A percentile compares a stretch with the other conserved stretches of the same genome.
Conservation (phyloP, 2,113 vertebrate genomes). For the Actenoides hombroni region DNA sequence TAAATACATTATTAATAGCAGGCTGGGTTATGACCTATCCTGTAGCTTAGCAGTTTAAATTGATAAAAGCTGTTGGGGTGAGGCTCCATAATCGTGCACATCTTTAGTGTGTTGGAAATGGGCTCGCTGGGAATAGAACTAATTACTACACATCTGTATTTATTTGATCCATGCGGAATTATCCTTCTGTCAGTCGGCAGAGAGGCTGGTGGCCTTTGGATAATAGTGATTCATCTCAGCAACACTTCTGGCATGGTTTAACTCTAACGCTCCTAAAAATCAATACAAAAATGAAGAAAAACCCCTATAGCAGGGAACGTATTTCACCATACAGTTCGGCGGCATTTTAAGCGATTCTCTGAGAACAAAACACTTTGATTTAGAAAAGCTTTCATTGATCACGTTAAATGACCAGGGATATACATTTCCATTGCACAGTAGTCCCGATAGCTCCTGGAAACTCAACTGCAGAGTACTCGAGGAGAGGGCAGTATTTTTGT, state of each 20-base stretch:
- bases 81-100: conserved; percentile 90
- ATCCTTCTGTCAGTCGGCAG: conserved; percentile 97
- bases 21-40: conserved; percentile 93
- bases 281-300: conserved; percentile 84
- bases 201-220: conserved; percentile 90
- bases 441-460: conserved; percentile 5
- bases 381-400: conserved; percentile 47
- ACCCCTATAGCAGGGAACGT: neutral
- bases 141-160: conserved; percentile 99
- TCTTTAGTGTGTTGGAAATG: conserved; percentile 94
- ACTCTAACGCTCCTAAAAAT: conserved; percentile 88
- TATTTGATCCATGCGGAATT: conserved; percentile 99
- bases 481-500: neutral
- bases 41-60: conserved; percentile 95
- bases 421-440: neutral
- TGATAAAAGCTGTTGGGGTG: conserved; percentile 97
- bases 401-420: conserved; percentile 18
- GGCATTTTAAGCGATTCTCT: conserved; percentile 8
- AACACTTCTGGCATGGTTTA: conserved; percentile 91
- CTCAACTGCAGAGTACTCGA: neutral
- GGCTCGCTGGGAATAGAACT: conserved; percentile 98
- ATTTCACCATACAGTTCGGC: conserved; percentile 30
- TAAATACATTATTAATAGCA: conserved; percentile 93
- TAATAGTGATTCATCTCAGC: conserved; percentile 94
- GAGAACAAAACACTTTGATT: conserved; percentile 49